Conservation (phyloP, 1,140 invertebrate genomes). For the Lasioglossum baleicum region DNA sequence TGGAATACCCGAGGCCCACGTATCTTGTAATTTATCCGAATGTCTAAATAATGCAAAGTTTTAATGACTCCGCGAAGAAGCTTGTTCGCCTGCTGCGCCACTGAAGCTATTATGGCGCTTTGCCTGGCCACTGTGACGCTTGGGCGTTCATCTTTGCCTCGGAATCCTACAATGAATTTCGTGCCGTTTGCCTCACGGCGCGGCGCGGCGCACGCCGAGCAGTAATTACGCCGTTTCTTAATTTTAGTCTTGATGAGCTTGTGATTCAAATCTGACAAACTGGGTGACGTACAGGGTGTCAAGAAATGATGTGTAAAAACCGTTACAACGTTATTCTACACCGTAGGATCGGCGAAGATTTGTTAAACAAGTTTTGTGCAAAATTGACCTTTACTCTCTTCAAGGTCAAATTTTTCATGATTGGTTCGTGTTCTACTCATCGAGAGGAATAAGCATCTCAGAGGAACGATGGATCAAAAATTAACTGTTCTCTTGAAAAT, state of each 20-base stretch:
- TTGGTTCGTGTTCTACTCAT: no score
- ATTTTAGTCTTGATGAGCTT: background rate
- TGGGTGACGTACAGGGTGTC: no score
- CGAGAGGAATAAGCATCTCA: no score
- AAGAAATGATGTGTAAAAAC: no score
- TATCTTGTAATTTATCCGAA: slow-evolving; percentile 55
- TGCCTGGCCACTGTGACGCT: background rate
- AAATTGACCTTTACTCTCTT: no score
- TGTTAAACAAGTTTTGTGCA: no score
- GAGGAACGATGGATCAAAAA: no score
- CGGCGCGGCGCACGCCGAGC: background rate
- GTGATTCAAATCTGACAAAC: no score
- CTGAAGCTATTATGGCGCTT: slow-evolving; percentile 32
- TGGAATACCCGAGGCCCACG: slow-evolving; percentile 9
- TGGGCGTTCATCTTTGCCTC: background rate
- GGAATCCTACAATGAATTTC: background rate
- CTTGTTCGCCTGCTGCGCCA: slow-evolving; percentile 1
- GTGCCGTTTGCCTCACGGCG: background rate
- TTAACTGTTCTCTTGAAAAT: no score
- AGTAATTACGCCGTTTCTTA: background rate
- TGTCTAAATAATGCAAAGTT: slow-evolving; percentile 64
- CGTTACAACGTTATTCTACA: no score
- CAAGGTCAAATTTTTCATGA: no score
- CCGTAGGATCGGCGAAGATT: no score
- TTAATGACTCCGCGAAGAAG: slow-evolving; percentile 55